These are phyloP conservation scores for Pelecanoides urinatrix DNA, from an alignment of 2,113 vertebrate species.

Conservation along the genomic window DNA sequence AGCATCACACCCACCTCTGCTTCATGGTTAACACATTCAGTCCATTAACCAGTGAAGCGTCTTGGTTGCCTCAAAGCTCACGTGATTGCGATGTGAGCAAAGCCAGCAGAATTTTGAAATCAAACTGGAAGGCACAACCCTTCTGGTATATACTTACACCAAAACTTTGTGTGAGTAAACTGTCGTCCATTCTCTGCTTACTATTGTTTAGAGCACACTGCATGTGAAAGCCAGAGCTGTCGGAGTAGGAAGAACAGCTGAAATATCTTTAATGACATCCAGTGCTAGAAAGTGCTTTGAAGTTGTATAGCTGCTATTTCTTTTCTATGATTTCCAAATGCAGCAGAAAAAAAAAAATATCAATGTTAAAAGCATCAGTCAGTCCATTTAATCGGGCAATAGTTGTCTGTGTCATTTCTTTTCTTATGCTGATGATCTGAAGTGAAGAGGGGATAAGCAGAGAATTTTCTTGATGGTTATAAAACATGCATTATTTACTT, in stretches of 20 bases:
- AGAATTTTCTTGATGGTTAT: constrained; percentile 51
- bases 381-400: constrained; percentile 43
- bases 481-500: constrained; percentile 37
- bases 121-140: not conserved
- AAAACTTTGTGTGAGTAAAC: not conserved
- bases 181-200: not conserved
- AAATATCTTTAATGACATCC: constrained; percentile 12
- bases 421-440: constrained; percentile 41
- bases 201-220: not conserved
- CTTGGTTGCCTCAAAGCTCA: not conserved
- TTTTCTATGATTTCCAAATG: constrained; percentile 63
- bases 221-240: constrained; percentile 37
- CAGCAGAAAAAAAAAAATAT: not conserved
- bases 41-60: not conserved
- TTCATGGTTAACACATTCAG: not conserved
- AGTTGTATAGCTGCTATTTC: constrained; percentile 58
- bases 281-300: constrained; percentile 63
- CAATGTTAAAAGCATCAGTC: constrained; percentile 53
- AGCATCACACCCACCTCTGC: not conserved
- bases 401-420: constrained; percentile 37
- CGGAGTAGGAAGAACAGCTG: constrained; percentile 15
- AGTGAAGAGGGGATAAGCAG: constrained; percentile 42
- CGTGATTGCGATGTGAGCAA: not conserved
- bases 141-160: not conserved
- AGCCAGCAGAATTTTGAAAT: not conserved